Percentiles rank a stretch among this genome's conserved stretches.
phyloP scores from a whole-genome alignment of 2,888 invertebrate genomes.

The Leptogaster cylindrica region DNA sequence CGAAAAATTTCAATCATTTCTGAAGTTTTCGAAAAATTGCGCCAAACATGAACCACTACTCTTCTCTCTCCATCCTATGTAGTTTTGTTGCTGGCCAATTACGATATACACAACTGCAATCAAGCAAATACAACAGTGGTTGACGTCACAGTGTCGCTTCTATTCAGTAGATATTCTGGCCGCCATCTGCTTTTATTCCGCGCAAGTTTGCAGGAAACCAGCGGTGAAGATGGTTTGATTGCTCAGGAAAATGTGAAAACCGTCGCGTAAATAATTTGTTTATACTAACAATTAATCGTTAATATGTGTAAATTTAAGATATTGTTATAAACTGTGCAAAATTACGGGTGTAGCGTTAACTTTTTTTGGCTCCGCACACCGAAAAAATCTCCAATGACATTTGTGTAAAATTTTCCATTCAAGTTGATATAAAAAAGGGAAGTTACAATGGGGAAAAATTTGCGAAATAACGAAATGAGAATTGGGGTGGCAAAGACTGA shows the following conservation, averaged over 20 bases:
- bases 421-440: neutral
- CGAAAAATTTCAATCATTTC: no score
- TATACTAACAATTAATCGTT: neutral
- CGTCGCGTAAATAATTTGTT: neutral
- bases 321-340: no score
- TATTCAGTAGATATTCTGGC: slow-evolving; percentile 18
- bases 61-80: no score
- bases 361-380: no score
- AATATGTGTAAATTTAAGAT: neutral
- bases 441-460: slow-evolving; percentile 12
- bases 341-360: no score
- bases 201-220: slow-evolving; percentile 12
- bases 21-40: no score
- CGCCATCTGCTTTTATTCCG: slow-evolving; percentile 36
- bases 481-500: neutral
- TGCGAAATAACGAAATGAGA: neutral
- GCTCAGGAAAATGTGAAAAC: slow-evolving; percentile 21
- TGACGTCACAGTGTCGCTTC: no score
- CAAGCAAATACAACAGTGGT: no score
- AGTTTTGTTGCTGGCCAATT: no score
- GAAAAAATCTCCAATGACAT: slow-evolving; percentile 17
- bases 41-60: no score
- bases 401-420: slow-evolving; percentile 36
- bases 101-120: neutral
- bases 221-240: neutral